Conservation (phyloP, 2,113 vertebrate species). For the Rousettus leschenaultii region DNA sequence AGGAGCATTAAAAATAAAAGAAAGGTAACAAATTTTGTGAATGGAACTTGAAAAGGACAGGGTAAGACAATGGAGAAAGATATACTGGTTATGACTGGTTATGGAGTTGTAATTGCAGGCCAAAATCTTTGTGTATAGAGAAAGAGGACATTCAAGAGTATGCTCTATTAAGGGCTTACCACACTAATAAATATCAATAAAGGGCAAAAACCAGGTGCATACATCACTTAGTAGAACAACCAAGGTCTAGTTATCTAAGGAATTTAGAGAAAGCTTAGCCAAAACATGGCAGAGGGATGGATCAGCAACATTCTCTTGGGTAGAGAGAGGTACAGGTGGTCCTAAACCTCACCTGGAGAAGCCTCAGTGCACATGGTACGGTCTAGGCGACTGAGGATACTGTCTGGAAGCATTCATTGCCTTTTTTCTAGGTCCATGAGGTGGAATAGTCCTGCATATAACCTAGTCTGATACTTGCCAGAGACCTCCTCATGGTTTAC, state of each 20-base stretch:
- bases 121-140: background rate
- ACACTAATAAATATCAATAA: background rate
- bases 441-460: background rate
- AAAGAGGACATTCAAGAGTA: background rate
- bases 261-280: background rate
- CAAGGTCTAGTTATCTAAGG: background rate
- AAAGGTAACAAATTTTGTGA: background rate
- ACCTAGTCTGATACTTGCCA: background rate
- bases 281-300: background rate
- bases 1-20: background rate
- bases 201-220: background rate
- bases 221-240: background rate
- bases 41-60: background rate
- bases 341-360: background rate
- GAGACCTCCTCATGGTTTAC: background rate
- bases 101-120: background rate
- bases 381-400: background rate
- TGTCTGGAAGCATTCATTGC: background rate
- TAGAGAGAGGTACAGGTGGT: background rate
- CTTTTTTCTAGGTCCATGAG: background rate
- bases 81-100: background rate
- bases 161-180: background rate
- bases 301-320: background rate
- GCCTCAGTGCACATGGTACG: background rate
- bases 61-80: background rate